phyloP scores from a whole-genome alignment of 2,888 invertebrate species.

The Archaeoteleia sp. region DNA sequence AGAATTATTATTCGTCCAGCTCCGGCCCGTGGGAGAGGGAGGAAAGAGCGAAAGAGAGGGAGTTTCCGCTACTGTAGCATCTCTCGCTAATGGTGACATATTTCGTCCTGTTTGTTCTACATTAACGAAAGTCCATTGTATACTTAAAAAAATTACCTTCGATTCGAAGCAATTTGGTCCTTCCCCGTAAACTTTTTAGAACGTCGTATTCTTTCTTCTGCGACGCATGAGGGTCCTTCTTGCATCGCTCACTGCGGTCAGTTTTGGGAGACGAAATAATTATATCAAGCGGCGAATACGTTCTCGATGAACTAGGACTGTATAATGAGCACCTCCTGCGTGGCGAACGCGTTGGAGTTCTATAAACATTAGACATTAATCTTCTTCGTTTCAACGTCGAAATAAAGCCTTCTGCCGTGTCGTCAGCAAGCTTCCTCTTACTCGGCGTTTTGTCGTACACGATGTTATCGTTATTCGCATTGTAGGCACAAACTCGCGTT shows the following conservation, averaged over 20 bases:
- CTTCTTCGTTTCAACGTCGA: slow-evolving; percentile 53
- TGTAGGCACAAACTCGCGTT: slow-evolving; percentile 63
- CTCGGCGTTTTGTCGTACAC: slow-evolving; percentile 55
- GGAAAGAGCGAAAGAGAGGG: no score
- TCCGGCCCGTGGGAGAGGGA: no score
- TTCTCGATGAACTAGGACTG: slow-evolving; percentile 61
- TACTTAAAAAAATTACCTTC: slow-evolving; percentile 21
- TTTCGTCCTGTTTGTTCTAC: no score
- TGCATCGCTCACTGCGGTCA: neutral
- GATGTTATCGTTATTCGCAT: slow-evolving; percentile 22
- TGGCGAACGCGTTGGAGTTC: slow-evolving; percentile 57
- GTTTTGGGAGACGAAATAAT: slow-evolving; percentile 64
- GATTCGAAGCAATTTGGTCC: slow-evolving; percentile 1
- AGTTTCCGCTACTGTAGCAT: no score
- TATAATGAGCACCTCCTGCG: slow-evolving; percentile 48
- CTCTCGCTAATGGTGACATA: no score
- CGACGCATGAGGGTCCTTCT: slow-evolving; percentile 1
- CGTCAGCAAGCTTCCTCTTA: slow-evolving; percentile 58
- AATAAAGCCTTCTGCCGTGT: slow-evolving; percentile 24
- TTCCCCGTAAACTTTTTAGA: slow-evolving; percentile 26
- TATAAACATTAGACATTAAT: slow-evolving; percentile 27
- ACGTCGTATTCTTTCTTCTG: slow-evolving; percentile 23
- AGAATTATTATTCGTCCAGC: no score
- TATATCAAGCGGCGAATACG: slow-evolving; percentile 68
- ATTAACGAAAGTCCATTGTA: no score